A percentile compares a stretch with the other conserved stretches of the same genome.
These are phyloP conservation scores for Geothlypis trichas DNA, from an alignment of 2,113 vertebrate genomes.

Conservation along the genomic window DNA sequence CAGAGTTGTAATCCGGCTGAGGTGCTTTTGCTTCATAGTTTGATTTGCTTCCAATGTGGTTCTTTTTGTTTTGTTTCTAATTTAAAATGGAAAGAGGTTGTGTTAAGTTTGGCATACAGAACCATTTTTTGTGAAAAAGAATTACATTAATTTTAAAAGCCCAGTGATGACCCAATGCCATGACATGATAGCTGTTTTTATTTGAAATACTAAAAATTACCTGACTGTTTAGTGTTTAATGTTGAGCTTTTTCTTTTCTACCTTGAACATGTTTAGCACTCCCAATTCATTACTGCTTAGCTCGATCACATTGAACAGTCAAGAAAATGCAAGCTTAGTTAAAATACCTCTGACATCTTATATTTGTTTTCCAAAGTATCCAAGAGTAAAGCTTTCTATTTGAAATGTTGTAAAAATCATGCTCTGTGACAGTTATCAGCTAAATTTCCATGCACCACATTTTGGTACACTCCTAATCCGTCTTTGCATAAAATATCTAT, in stretches of 20 bases:
- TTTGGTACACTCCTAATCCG: not conserved
- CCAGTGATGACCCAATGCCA: not conserved
- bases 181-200: not conserved
- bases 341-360: not conserved
- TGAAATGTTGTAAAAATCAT: not conserved
- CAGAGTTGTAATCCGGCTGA: not conserved
- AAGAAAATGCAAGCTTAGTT: not conserved
- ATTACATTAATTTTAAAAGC: not conserved
- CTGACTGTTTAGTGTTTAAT: rapidly evolving
- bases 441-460: not conserved
- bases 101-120: not conserved
- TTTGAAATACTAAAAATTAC: not conserved
- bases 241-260: not conserved
- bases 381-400: not conserved
- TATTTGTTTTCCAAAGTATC: not conserved
- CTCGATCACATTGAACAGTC: not conserved
- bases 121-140: not conserved
- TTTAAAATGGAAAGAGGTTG: not conserved
- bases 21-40: not conserved
- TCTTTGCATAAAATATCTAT: not conserved
- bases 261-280: not conserved
- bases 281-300: not conserved
- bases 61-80: not conserved
- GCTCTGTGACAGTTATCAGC: not conserved
- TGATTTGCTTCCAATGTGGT: not conserved